phyloP scores from a whole-genome alignment of 2,888 invertebrate species.

The Drosophila prolongata region DNA sequence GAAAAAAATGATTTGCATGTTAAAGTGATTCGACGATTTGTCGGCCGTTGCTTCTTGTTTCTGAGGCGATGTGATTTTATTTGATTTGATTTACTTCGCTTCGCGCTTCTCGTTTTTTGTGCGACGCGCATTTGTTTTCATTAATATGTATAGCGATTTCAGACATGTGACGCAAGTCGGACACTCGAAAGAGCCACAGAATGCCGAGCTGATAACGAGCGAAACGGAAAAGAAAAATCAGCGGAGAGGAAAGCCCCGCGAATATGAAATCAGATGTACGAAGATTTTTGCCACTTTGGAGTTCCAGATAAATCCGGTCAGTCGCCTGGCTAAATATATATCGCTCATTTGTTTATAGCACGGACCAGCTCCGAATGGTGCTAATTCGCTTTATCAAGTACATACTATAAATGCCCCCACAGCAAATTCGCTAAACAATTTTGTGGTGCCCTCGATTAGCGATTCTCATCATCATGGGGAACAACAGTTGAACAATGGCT shows the following conservation, averaged over 20 bases:
- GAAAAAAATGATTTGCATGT: constrained; percentile 39
- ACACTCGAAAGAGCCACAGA: constrained; percentile 26
- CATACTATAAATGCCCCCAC: constrained; percentile 7
- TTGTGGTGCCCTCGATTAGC: constrained; percentile 59
- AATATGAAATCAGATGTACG: constrained; percentile 19
- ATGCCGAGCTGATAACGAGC: constrained; percentile 23
- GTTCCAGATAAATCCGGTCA: constrained; percentile 36
- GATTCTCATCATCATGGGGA: constrained; percentile 5
- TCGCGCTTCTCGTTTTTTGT: constrained; percentile 9
- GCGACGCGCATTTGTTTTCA: constrained; percentile 55
- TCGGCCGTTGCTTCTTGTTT: constrained; percentile 61
- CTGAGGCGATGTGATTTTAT: constrained; percentile 29
- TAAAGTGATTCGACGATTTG: constrained; percentile 52
- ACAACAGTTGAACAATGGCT: constrained; percentile 10
- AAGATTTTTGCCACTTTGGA: constrained; percentile 14
- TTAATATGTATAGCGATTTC: constrained; percentile 34
- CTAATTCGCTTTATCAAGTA: constrained; percentile 57
- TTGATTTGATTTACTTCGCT: constrained; percentile 19
- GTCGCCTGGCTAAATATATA: constrained; percentile 30
- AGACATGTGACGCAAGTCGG: constrained; percentile 43
- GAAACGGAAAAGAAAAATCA: constrained; percentile 9
- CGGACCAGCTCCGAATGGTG: constrained; percentile 56
- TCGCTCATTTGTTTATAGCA: constrained; percentile 20
- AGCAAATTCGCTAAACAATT: constrained; percentile 55
- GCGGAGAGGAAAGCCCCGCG: constrained; percentile 46